Evolutionary conservation across 1,140 invertebrate genomes (phyloP), one percentile per base, ranked within the genome.

Genomic region (Drosophila bocqueti): DNA sequence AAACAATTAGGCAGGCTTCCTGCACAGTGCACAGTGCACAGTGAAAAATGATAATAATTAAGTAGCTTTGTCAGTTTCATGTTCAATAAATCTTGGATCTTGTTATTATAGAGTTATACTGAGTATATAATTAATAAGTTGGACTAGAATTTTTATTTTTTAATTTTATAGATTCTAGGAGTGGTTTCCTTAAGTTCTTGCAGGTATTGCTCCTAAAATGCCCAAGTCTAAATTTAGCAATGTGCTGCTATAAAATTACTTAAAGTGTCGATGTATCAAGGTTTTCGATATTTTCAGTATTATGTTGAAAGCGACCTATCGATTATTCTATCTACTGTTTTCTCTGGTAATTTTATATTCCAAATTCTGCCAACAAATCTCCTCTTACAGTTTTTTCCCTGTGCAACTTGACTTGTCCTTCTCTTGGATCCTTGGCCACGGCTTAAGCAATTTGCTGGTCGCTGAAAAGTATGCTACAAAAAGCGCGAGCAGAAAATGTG

Each of bases 371-470:
- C 13, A 18, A 18, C 50, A 18, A 29, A 7, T 34, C 3, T 13
- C 24, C 24, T 11, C 1, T 34, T 21, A 4, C 11, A 24, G 13
- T 34, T 65, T 65, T 65, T 26, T 62, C 21, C 4, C 21, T 3
- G 63, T 65, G 58, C 40, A 62, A 13, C 43, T 57, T 57, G 21
- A 57, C 36, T 57, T 40, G 46, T 29, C 6, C 42, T 75, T 50
- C 50, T 38, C 29, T 16, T 31, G 24, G 26, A 31, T 26, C 43
- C 63, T 60, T 52, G 55, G 45, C 46, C 42, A n/a, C 66, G 67
- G 68, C 60, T 81, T 64, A 84, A 83, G 84, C 76, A 87, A 87
- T 87, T 87, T 80, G 79, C 62, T 75, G 55, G 54, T 47, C 75
- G 63, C 75, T 76, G 47, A 65, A 86, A 82, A 86, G 79, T 83